Conservation (phyloP, 2,888 invertebrate species). For the Leucophenga montana region DNA sequence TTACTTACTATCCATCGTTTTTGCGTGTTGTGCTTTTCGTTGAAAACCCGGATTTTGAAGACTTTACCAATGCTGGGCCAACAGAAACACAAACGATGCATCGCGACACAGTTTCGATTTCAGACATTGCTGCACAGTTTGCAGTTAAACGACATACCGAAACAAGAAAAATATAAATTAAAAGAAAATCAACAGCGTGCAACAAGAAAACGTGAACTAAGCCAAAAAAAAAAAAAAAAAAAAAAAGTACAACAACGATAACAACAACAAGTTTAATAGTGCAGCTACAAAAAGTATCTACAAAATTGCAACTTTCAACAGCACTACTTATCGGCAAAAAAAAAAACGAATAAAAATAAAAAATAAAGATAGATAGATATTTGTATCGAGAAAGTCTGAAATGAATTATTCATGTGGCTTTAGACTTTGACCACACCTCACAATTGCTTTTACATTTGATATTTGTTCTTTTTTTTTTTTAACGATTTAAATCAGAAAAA, state of each 20-base stretch:
- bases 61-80: constrained; percentile 67
- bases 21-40: constrained; percentile 41
- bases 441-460: background rate
- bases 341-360: no score
- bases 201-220: no score
- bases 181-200: background rate
- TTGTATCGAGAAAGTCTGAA: background rate
- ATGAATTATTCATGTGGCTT: constrained; percentile 5
- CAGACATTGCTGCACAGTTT: constrained; percentile 17
- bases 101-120: constrained; percentile 47
- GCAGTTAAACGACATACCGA: background rate
- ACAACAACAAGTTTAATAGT: no score
- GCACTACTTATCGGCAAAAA: no score
- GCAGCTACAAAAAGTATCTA: no score
- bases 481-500: background rate
- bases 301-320: no score
- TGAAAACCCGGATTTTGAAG: constrained; percentile 70
- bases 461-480: background rate
- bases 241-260: no score
- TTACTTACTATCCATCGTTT: background rate
- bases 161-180: background rate
- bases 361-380: no score
- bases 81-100: constrained; percentile 57
- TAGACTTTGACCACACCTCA: background rate
- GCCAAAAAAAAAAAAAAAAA: no score